Evolutionary conservation across 1,140 invertebrate genomes (phyloP), one percentile per base, ranked within the genome.

Genomic region (Leptopilina boulardi): DNA sequence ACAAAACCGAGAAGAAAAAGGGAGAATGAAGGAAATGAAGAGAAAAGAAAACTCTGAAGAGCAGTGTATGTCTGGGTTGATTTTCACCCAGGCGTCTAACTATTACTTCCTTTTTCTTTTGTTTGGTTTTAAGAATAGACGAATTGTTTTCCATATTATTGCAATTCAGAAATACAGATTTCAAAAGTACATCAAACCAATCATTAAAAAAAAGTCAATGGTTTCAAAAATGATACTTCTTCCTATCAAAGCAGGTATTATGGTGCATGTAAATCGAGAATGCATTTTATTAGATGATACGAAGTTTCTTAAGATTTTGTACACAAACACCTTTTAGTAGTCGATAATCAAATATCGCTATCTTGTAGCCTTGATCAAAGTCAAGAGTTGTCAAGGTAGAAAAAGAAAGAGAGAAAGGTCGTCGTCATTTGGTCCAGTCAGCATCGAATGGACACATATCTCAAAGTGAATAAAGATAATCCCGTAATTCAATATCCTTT

Each of bases 401-500:
- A n/a, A n/a, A n/a, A n/a, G n/a, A 66, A 5, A 34, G 59, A 66
- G 23, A 66, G 23, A n/a, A n/a, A n/a, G n/a, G n/a, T n/a, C n/a
- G 13, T 30, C 23, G 59, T 66, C 23, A 66, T 66, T 66, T 66
- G 59, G 59, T 34, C 59, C 26, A 66, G 13, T 66, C 59, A 26
- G 26, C 26, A 30, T 30, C 26, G 23, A 66, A 30, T 66, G 59
- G 59, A 66, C 59, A 66, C 30, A 10, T n/a, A n/a, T 13, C 34
- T 6, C 34, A 9, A 11, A 66, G 59, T 34, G 59, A 66, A 66
- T 66, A 66, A 8, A 59, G 59, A 30, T 66, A 66, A 66, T 66
- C 59, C 59, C 26, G 59, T 66, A 30, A 66, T 66, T 66, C 59
- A 30, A 66, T 66, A 30, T 66, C 59, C 59, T 66, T 66, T 26